phyloP scores from a whole-genome alignment of 2,888 invertebrate genomes.

The Trachelus stipa region DNA sequence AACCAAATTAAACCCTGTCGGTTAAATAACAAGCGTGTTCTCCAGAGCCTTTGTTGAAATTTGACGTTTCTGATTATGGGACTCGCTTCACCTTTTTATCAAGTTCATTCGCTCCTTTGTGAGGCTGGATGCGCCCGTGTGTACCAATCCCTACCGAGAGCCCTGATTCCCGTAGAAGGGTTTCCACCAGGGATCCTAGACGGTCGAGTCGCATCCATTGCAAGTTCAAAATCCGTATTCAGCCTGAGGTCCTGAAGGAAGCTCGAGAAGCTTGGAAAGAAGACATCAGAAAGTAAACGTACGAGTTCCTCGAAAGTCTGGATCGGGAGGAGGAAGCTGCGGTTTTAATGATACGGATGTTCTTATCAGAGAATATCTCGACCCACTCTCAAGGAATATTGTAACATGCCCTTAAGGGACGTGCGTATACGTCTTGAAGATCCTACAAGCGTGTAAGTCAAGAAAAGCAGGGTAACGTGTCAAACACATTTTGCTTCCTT shows the following conservation, averaged over 20 bases:
- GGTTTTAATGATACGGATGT: constrained; percentile 41
- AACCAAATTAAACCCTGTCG: constrained; percentile 66
- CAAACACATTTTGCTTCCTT: constrained; percentile 51
- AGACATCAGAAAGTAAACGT: neutral
- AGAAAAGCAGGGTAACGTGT: constrained; percentile 57
- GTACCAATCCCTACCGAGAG: neutral
- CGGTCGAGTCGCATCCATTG: no score
- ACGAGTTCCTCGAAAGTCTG: neutral
- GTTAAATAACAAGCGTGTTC: constrained; percentile 62
- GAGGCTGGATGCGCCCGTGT: neutral
- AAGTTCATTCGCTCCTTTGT: constrained; percentile 6
- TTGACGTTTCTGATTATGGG: constrained; percentile 61
- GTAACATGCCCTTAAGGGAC: constrained; percentile 61
- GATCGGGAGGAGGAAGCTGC: neutral
- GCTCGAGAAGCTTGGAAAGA: neutral
- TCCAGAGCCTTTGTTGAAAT: constrained; percentile 57
- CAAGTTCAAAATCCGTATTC: neutral
- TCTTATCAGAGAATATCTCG: constrained; percentile 45
- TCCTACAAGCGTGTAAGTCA: constrained; percentile 47
- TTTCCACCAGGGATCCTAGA: neutral
- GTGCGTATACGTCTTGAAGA: constrained; percentile 41
- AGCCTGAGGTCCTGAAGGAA: neutral
- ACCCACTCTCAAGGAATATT: constrained; percentile 42
- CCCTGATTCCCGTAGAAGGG: neutral
- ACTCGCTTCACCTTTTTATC: constrained; percentile 19